Conservation (phyloP, 2,888 invertebrate genomes). For the Lampropteryx suffumata region DNA sequence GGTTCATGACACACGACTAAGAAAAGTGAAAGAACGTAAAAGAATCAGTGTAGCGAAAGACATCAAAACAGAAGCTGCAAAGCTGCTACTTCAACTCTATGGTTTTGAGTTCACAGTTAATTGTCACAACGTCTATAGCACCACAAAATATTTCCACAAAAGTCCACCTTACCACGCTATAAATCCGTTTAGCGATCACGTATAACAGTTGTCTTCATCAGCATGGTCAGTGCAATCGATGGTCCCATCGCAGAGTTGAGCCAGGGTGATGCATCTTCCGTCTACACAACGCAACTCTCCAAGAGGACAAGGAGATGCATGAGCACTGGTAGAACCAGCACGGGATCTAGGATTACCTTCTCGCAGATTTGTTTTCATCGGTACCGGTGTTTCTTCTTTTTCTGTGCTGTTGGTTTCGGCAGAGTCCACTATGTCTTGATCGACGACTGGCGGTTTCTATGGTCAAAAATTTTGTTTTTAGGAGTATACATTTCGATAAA, state of each 20-base stretch:
- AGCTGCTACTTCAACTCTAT: no score
- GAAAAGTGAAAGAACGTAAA: no score
- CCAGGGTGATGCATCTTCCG: conserved; percentile 84
- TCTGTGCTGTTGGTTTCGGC: conserved; percentile 48
- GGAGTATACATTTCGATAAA: no score
- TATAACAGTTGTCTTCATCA: conserved; percentile 85
- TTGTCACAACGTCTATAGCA: background rate
- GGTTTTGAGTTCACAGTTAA: no score
- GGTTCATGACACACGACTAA: no score
- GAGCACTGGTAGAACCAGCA: conserved; percentile 49
- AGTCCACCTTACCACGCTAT: conserved; percentile 35
- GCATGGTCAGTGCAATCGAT: conserved; percentile 85
- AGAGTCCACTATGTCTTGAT: conserved; percentile 37
- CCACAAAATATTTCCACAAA: background rate
- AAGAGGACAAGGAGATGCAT: conserved; percentile 76
- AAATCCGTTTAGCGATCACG: conserved; percentile 51
- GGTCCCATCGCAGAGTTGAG: conserved; percentile 84
- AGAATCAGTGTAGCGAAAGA: no score
- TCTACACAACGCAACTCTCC: conserved; percentile 85
- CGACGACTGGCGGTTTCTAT: conserved; percentile 54
- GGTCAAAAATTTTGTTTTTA: conserved; percentile 17
- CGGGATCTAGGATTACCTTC: background rate
- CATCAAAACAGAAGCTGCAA: no score
- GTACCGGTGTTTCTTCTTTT: conserved; percentile 35
- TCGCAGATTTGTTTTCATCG: background rate